Evolutionary conservation across 2,113 vertebrate genomes (phyloP).

Genomic region (Ictidomys tridecemlineatus): DNA sequence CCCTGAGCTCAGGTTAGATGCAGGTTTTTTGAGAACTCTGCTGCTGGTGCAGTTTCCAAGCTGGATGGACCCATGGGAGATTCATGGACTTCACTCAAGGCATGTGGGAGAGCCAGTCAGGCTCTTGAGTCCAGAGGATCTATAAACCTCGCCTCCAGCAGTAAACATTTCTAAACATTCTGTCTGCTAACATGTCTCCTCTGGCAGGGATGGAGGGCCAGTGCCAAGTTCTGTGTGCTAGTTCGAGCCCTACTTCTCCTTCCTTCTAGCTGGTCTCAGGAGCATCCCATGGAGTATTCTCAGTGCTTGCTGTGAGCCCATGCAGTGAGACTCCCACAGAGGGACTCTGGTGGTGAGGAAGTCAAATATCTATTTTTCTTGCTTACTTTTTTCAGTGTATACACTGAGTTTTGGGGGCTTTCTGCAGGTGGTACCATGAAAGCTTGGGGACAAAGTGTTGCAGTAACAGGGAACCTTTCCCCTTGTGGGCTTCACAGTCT

Average conservation of each 20-base stretch:
- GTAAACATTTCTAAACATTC: not conserved
- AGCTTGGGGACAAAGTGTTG: too few species aligned
- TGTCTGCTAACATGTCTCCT: not conserved
- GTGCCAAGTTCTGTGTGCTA: not conserved
- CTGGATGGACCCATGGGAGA: not conserved
- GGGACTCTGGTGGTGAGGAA: not conserved
- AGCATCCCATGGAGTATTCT: not conserved
- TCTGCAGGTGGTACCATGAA: not conserved
- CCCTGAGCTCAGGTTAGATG: not conserved
- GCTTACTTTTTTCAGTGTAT: not conserved
- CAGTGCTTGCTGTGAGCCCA: not conserved
- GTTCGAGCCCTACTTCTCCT: not conserved
- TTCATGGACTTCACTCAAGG: not conserved
- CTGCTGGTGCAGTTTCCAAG: not conserved
- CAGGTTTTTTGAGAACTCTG: not conserved
- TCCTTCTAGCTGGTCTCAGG: not conserved
- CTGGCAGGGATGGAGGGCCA: not conserved
- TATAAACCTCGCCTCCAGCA: not conserved
- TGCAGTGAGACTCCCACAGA: too few species aligned
- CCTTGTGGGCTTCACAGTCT: too few species aligned
- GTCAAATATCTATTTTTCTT: not conserved
- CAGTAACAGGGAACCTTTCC: too few species aligned
- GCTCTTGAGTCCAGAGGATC: not conserved
- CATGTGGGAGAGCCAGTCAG: not conserved
- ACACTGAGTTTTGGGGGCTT: not conserved